Percentiles rank a stretch among this genome's conserved stretches.
Conservation (phyloP, 2,797 vertebrate species). For the Sebastes minor region DNA sequence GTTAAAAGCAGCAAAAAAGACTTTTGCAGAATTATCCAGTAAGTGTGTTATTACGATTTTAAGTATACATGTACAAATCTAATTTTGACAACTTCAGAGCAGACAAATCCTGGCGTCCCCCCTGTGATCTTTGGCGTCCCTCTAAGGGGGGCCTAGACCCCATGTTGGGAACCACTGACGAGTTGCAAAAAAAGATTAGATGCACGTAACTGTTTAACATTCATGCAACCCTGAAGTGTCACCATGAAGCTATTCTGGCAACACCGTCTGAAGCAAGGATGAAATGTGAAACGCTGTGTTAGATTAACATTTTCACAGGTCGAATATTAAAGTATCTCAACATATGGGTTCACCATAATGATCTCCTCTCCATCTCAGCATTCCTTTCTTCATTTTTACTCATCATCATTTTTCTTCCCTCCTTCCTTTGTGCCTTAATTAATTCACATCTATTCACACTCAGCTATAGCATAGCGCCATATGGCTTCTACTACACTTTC, state of each 20-base stretch:
- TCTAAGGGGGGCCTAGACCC: too few relatives aligned
- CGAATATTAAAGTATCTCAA: constrained; percentile 16
- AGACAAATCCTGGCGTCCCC: too few relatives aligned
- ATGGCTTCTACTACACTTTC: constrained; percentile 44
- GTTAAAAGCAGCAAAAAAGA: too few relatives aligned
- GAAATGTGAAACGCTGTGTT: neutral
- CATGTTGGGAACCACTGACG: too few relatives aligned
- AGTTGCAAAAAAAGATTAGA: neutral
- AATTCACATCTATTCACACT: constrained; percentile 55
- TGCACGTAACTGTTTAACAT: neutral
- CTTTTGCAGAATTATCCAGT: too few relatives aligned
- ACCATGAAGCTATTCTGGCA: neutral
- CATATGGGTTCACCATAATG: constrained; percentile 9
- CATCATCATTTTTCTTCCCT: constrained; percentile 19
- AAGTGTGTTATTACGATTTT: too few relatives aligned
- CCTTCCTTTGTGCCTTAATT: constrained; percentile 39
- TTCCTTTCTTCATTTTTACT: constrained; percentile 25
- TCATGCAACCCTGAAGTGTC: neutral
- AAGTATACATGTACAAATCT: too few relatives aligned
- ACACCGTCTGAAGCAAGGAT: neutral
- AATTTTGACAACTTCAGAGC: too few relatives aligned
- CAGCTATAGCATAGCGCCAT: constrained; percentile 52
- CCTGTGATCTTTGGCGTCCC: fast-evolving
- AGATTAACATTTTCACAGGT: constrained; percentile 8
- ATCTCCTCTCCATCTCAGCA: constrained; percentile 8